Conservation (phyloP, 2,797 vertebrate species). For the Intellagama lesueurii region DNA sequence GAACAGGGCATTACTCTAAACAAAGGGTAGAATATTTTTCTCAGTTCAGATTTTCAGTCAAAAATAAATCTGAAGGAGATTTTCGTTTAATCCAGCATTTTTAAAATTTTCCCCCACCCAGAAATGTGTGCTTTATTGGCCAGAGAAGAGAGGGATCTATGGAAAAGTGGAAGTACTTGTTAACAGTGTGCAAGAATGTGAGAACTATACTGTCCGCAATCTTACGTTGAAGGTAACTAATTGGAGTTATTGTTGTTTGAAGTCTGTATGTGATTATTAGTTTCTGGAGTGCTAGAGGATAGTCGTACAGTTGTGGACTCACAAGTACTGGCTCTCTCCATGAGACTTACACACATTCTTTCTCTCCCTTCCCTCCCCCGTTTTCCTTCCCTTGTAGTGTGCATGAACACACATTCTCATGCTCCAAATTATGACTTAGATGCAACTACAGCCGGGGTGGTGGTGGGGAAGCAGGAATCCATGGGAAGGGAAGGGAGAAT, state of each 20-base stretch:
- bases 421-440: no score
- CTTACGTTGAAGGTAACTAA: conserved; percentile 90
- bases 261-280: conserved; percentile 9
- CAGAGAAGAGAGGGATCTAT: conserved; percentile 95
- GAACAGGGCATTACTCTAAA: no score
- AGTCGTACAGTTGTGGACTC: no score
- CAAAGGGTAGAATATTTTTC: no score
- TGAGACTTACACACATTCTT: no score
- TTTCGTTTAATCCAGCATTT: background rate
- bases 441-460: no score
- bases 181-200: conserved; percentile 85
- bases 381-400: no score
- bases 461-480: no score
- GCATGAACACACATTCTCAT: no score
- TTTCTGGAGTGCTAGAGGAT: conserved; percentile 13
- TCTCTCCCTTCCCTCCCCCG: no score
- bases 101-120: conserved; percentile 59
- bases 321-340: no score
- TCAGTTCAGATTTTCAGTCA: background rate
- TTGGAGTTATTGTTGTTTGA: background rate
- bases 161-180: conserved; percentile 93
- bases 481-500: no score
- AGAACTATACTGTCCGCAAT: conserved; percentile 90
- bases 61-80: conserved; percentile 29
- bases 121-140: conserved; percentile 98